Conservation (phyloP, 2,113 vertebrate species). For the Corythoichthys intestinalis region DNA sequence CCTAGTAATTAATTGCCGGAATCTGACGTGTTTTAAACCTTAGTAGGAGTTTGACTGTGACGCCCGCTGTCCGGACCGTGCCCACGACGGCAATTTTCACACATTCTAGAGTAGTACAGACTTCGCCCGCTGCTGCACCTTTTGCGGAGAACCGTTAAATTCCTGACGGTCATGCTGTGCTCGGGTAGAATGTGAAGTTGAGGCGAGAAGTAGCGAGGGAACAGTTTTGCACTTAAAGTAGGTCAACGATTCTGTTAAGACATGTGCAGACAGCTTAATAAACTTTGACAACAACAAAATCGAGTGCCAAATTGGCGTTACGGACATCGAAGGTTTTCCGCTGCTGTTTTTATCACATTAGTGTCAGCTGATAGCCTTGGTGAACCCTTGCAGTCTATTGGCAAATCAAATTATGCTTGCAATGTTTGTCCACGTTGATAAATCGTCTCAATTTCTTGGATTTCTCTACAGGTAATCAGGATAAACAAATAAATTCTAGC, state of each 20-base stretch:
- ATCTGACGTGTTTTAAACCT: too few species aligned
- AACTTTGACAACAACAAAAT: background rate
- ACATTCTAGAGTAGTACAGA: background rate
- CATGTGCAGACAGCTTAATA: background rate
- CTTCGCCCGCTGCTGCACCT: constrained; percentile 22
- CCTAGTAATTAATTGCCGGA: too few species aligned
- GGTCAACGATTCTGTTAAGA: background rate
- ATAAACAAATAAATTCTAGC: background rate
- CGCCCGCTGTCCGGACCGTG: too few species aligned
- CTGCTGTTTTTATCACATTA: background rate
- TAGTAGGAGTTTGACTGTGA: too few species aligned
- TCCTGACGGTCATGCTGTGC: constrained; percentile 44
- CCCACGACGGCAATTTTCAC: background rate
- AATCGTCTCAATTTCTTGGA: background rate
- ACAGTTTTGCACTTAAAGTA: background rate
- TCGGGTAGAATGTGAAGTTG: constrained; percentile 41
- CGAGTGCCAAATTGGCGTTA: background rate
- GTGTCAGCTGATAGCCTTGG: background rate
- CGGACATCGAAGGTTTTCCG: background rate
- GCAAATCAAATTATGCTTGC: background rate
- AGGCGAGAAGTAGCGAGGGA: constrained; percentile 29
- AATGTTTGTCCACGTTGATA: background rate
- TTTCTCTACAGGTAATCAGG: background rate
- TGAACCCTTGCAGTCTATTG: background rate
- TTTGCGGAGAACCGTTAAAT: constrained; percentile 41